A percentile compares a stretch with the other conserved stretches of the same genome.
Conservation (phyloP, 2,113 vertebrate species). For the Scortum barcoo region DNA sequence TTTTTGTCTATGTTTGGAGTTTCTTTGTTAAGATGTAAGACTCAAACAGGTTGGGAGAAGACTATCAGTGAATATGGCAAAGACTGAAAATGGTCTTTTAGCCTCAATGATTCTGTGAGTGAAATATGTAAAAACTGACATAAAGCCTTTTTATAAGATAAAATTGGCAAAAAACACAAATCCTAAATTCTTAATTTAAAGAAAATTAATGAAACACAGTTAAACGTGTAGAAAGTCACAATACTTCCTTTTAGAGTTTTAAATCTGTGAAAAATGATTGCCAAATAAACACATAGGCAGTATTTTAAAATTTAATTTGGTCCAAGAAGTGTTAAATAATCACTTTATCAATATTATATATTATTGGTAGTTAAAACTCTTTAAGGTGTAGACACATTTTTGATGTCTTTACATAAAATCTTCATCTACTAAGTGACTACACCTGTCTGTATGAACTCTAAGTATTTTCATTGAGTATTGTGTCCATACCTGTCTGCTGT, state of each 20-base stretch:
- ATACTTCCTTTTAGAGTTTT: too few relatives aligned
- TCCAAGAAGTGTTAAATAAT: not conserved
- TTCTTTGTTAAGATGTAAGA: not conserved
- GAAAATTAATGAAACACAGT: not conserved
- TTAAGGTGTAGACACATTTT: not conserved
- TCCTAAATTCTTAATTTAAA: not conserved
- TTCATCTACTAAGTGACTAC: not conserved
- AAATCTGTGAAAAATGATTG: too few relatives aligned
- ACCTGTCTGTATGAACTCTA: not conserved
- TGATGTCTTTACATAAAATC: not conserved
- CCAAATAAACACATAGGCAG: not conserved
- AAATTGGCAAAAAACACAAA: not conserved
- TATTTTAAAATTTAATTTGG: not conserved
- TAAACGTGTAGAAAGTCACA: not conserved
- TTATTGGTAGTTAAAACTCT: not conserved
- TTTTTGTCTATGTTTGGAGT: not conserved
- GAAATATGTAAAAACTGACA: not conserved
- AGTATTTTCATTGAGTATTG: not conserved
- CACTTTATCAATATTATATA: not conserved
- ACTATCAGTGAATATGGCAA: not conserved
- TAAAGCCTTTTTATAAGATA: not conserved
- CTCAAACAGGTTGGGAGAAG: not conserved
- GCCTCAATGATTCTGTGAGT: not conserved
- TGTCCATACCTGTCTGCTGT: conserved; percentile 49
- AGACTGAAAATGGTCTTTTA: not conserved